A percentile compares a stretch with the other conserved stretches of the same genome.
Evolutionary conservation across 2,888 invertebrate species (phyloP).

Genomic region (Coenonympha glycerion): DNA sequence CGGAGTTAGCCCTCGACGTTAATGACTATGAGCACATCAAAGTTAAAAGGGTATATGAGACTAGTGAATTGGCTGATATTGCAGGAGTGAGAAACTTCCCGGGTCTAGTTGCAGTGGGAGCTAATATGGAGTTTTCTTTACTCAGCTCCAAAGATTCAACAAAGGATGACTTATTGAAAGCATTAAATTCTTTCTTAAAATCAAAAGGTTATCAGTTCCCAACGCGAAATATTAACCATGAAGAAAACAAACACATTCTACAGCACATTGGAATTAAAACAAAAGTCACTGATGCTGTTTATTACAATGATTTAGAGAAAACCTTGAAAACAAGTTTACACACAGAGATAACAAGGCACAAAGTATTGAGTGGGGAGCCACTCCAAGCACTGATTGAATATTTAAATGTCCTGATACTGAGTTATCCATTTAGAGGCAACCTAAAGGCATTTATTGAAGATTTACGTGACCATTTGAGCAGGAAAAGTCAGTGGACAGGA

Average conservation of each 20-base stretch:
- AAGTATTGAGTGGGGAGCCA: constrained; percentile 81
- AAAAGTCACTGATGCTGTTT: constrained; percentile 77
- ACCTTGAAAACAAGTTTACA: constrained; percentile 87
- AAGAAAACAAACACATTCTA: constrained; percentile 38
- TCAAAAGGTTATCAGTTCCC: constrained; percentile 65
- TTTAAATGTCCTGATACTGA: constrained; percentile 81
- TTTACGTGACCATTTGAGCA: constrained; percentile 71
- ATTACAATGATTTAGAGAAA: constrained; percentile 91
- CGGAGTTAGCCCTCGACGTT: constrained; percentile 81
- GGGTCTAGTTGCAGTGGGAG: constrained; percentile 68
- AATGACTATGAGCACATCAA: constrained; percentile 72
- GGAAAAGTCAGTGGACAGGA: constrained; percentile 74
- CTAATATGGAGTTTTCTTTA: constrained; percentile 48
- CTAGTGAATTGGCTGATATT: constrained; percentile 67
- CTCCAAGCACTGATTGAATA: constrained; percentile 84
- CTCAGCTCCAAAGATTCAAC: constrained; percentile 59
- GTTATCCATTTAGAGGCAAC: constrained; percentile 85
- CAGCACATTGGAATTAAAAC: constrained; percentile 29
- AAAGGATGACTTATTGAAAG: constrained; percentile 60
- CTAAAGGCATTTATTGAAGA: constrained; percentile 80
- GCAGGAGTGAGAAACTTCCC: constrained; percentile 72
- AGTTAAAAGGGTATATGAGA: constrained; percentile 77
- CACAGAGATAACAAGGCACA: constrained; percentile 86
- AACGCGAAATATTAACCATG: constrained; percentile 36
- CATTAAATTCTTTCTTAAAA: constrained; percentile 73